Conservation (phyloP, 2,797 vertebrate species). For the Macropus fuliginosus region DNA sequence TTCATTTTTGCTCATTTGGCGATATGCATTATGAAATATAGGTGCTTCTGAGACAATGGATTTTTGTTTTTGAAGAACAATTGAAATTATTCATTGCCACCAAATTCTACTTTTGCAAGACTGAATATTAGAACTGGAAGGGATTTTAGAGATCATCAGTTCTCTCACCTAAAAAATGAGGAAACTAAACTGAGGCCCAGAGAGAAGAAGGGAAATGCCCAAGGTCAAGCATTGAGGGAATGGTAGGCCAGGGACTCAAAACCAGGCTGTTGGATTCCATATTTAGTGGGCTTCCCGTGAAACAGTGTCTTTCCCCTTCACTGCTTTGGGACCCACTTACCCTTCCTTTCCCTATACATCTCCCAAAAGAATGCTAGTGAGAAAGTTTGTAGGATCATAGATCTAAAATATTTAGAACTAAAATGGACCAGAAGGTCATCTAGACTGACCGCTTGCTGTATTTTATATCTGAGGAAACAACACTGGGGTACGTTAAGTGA, state of each 20-base stretch:
- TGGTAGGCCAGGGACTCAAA: background rate
- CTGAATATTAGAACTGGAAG: background rate
- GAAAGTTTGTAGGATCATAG: background rate
- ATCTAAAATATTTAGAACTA: background rate
- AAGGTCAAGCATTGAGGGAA: background rate
- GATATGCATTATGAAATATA: slow-evolving; percentile 11
- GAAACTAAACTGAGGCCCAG: background rate
- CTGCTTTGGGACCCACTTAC: background rate
- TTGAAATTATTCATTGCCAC: slow-evolving; percentile 36
- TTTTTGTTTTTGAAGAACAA: slow-evolving; percentile 56
- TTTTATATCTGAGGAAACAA: background rate
- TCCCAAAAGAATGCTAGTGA: background rate
- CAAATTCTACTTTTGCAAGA: slow-evolving; percentile 1
- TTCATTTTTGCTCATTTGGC: slow-evolving; percentile 20
- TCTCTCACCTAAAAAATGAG: background rate
- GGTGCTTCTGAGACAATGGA: background rate
- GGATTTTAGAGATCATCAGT: background rate
- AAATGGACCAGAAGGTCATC: background rate
- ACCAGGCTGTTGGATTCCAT: background rate
- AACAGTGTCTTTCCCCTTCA: background rate
- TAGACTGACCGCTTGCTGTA: background rate
- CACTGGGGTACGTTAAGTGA: background rate
- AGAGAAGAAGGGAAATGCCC: background rate
- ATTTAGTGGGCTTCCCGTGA: background rate
- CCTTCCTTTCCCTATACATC: background rate